Conservation (phyloP, 2,113 vertebrate genomes). For the Tachuris rubrigastra region DNA sequence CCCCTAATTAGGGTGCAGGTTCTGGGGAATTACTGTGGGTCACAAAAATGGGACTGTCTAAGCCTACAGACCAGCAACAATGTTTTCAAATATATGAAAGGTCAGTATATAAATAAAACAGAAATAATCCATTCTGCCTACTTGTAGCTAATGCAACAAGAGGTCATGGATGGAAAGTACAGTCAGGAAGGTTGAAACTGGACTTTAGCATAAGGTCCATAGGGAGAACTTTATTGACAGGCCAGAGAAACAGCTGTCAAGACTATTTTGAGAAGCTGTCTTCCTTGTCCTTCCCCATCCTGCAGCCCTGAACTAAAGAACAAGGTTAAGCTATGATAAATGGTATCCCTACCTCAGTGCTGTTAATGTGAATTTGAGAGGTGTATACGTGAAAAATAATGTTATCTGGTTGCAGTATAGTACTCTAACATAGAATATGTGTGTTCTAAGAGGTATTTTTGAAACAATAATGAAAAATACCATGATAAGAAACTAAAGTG, state of each 20-base stretch:
- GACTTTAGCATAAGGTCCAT: not conserved
- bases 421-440: rapidly evolving
- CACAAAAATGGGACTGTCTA: not conserved
- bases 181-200: not conserved
- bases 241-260: not conserved
- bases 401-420: not conserved
- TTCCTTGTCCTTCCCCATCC: not conserved
- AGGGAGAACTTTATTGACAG: not conserved
- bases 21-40: not conserved
- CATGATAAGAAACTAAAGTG: rapidly evolving
- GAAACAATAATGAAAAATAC: not conserved
- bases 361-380: not conserved
- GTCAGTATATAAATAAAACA: not conserved
- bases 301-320: not conserved
- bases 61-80: not conserved
- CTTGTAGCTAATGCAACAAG: not conserved
- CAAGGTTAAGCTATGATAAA: not conserved
- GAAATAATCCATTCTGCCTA: not conserved
- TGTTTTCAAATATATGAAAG: not conserved
- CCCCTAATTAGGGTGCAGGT: no score
- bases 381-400: not conserved
- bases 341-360: not conserved
- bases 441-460: rapidly evolving
- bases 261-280: not conserved
- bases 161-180: not conserved